These are phyloP conservation scores for Stenopsyche tienmushanensis DNA, from an alignment of 1,140 invertebrate genomes.

Conservation along the genomic window DNA sequence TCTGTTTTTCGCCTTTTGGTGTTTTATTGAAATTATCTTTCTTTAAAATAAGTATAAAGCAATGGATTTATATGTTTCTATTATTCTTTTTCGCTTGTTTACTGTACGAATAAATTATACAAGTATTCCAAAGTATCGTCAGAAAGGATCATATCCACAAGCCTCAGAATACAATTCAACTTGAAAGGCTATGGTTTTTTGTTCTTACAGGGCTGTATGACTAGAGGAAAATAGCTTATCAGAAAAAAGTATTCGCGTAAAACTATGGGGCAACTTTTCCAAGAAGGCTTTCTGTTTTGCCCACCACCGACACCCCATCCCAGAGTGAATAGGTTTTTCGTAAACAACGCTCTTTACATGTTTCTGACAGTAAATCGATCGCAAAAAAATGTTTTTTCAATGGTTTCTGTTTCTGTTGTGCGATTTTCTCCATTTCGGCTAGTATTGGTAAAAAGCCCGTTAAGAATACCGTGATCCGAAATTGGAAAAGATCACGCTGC, in stretches of 20 bases:
- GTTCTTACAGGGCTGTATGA: not conserved
- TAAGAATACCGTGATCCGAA: conserved; percentile 8
- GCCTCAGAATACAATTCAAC: too few species aligned
- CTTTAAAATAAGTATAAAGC: too few species aligned
- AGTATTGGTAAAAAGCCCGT: conserved; percentile 11
- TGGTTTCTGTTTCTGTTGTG: conserved; percentile 16
- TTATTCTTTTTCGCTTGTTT: too few species aligned
- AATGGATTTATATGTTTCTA: too few species aligned
- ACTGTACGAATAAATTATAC: too few species aligned
- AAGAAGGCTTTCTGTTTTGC: conserved; percentile 16
- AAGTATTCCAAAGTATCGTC: too few species aligned
- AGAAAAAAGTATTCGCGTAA: conserved; percentile 10
- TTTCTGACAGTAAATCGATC: conserved; percentile 31
- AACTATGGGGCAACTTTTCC: conserved; percentile 15
- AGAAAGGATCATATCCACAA: too few species aligned
- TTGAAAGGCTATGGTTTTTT: not conserved
- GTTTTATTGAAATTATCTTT: too few species aligned
- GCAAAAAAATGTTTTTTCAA: conserved; percentile 26
- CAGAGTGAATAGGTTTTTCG: conserved; percentile 28
- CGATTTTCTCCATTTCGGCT: conserved; percentile 20
- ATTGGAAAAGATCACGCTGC: too few species aligned
- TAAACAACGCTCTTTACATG: conserved; percentile 32
- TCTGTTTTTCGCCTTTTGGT: too few species aligned
- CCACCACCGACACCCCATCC: too few species aligned
- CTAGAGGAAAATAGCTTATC: not conserved